Evolutionary conservation across 2,113 vertebrate genomes (phyloP).

Genomic region (Pimephales promelas): DNA sequence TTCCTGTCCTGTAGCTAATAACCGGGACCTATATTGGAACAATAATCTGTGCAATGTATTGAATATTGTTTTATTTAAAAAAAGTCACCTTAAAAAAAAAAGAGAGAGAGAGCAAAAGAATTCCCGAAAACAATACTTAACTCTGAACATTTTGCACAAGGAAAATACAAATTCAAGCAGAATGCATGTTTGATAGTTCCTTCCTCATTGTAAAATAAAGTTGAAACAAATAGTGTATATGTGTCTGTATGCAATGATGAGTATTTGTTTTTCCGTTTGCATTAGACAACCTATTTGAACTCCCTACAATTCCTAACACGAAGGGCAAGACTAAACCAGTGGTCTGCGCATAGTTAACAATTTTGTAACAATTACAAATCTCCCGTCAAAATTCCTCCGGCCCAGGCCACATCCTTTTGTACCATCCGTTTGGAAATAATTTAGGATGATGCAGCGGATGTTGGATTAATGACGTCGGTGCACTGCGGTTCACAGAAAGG

Average conservation of each 20-base stretch:
- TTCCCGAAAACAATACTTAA: slow-evolving; percentile 44
- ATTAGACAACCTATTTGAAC: slow-evolving; percentile 40
- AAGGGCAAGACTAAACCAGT: slow-evolving; percentile 47
- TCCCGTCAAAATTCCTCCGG: neutral
- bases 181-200: slow-evolving; percentile 19
- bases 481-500: slow-evolving; percentile 98
- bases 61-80: slow-evolving; percentile 57
- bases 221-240: slow-evolving; percentile 51
- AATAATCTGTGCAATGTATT: slow-evolving; percentile 69
- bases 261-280: neutral
- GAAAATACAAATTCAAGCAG: slow-evolving; percentile 50
- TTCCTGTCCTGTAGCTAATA: slow-evolving; percentile 59
- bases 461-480: slow-evolving; percentile 87
- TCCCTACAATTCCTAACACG: slow-evolving; percentile 33
- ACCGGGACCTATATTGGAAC: slow-evolving; percentile 71
- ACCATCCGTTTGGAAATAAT: neutral
- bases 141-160: slow-evolving; percentile 55
- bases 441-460: slow-evolving; percentile 72
- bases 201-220: slow-evolving; percentile 46
- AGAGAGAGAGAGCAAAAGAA: neutral
- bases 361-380: slow-evolving; percentile 49
- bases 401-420: slow-evolving; percentile 17
- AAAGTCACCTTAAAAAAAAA: slow-evolving; percentile 36
- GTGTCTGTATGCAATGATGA: slow-evolving; percentile 8
- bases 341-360: slow-evolving; percentile 63